Evolutionary conservation across 2,888 invertebrate species (phyloP).

Genomic region (Chirona hameri): DNA sequence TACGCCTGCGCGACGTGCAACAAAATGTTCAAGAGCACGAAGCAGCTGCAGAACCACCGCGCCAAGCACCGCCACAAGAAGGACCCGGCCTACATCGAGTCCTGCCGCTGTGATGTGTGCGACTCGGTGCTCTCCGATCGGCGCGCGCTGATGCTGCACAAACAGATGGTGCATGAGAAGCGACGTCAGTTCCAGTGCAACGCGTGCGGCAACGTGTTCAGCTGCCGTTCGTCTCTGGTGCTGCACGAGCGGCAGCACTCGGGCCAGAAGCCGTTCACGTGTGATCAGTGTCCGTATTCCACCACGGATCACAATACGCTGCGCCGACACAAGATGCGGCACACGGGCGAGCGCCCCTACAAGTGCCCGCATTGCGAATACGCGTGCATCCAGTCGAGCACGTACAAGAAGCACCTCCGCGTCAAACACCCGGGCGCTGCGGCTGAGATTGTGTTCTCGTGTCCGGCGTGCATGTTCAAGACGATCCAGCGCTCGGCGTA

Average conservation of each 20-base stretch:
- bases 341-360: slow-evolving; percentile 70
- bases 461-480: slow-evolving; percentile 38
- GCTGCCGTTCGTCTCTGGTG: slow-evolving; percentile 8
- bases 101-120: slow-evolving; percentile 64
- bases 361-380: slow-evolving; percentile 75
- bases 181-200: not conserved
- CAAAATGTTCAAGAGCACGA: slow-evolving; percentile 73
- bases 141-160: slow-evolving; percentile 62
- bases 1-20: slow-evolving; percentile 64
- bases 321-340: slow-evolving; percentile 70
- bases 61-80: slow-evolving; percentile 49
- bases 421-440: slow-evolving; percentile 65
- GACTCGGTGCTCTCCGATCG: slow-evolving; percentile 63
- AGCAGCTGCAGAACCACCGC: slow-evolving; percentile 62
- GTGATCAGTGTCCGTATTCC: slow-evolving; percentile 66
- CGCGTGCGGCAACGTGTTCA: not conserved
- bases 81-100: slow-evolving; percentile 49
- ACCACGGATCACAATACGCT: slow-evolving; percentile 77
- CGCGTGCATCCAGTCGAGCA: slow-evolving; percentile 72
- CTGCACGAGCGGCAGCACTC: slow-evolving; percentile 53
- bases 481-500: slow-evolving; percentile 35
- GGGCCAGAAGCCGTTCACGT: slow-evolving; percentile 73
- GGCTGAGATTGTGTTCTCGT: slow-evolving; percentile 37
- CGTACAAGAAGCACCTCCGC: slow-evolving; percentile 71
- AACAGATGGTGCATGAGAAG: slow-evolving; percentile 31